Percentiles rank a stretch among this genome's conserved stretches.
Conservation (phyloP, 2,113 vertebrate species). For the Engraulis encrasicolus region DNA sequence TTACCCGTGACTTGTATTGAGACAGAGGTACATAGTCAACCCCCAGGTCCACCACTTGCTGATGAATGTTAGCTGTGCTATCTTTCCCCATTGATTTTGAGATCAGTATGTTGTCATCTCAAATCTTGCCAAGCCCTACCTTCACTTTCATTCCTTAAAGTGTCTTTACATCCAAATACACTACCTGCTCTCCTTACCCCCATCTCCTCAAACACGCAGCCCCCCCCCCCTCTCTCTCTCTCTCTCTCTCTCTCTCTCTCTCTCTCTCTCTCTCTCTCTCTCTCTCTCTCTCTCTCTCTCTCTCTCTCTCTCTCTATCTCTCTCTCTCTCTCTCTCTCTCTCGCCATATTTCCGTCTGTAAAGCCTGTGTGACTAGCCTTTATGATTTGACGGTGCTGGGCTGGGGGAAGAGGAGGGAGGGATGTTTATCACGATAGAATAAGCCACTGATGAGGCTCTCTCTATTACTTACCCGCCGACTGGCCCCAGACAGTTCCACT, state of each 20-base stretch:
- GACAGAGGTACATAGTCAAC: conserved; percentile 54
- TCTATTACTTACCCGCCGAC: not conserved
- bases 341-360: not conserved
- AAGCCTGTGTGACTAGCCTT: not conserved
- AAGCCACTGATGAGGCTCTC: not conserved
- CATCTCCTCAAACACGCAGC: too few species aligned
- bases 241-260: not conserved
- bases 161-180: too few species aligned
- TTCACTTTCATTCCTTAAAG: not conserved
- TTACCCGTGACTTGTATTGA: not conserved
- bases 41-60: not conserved
- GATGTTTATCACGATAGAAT: not conserved
- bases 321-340: not conserved
- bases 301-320: not conserved
- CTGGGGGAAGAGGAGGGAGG: not conserved
- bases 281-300: conserved; percentile 25
- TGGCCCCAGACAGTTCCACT: not conserved
- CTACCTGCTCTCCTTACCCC: too few species aligned
- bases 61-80: not conserved
- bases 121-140: not conserved
- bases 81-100: conserved; percentile 56
- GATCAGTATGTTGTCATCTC: not conserved
- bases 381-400: not conserved
- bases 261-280: conserved; percentile 9
- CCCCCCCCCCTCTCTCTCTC: conserved; percentile 37